A percentile compares a stretch with the other conserved stretches of the same genome.
phyloP scores from a whole-genome alignment of 2,797 vertebrate species.

The Ficedula albicollis region DNA sequence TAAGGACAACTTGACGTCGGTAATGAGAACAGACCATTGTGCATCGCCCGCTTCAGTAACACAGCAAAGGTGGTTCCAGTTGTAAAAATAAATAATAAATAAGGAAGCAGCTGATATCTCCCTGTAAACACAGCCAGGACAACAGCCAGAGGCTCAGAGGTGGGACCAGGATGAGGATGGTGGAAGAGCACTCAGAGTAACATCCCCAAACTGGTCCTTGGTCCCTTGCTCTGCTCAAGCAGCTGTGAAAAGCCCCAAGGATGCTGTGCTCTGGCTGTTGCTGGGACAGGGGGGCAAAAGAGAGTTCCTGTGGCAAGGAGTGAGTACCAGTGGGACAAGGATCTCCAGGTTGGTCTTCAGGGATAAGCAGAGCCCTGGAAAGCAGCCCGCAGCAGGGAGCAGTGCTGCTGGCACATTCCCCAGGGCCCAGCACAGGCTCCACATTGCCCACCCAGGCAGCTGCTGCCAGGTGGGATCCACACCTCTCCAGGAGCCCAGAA shows the following conservation, averaged over 20 bases:
- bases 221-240: background rate
- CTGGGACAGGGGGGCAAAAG: background rate
- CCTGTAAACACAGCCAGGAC: background rate
- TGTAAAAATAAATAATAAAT: slow-evolving; percentile 74
- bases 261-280: background rate
- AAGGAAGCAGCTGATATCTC: slow-evolving; percentile 38
- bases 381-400: background rate
- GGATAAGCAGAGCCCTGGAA: background rate
- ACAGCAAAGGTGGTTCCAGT: slow-evolving; percentile 60
- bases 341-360: background rate
- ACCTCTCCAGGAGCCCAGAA: background rate
- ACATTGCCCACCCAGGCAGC: accelerated
- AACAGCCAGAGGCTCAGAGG: slow-evolving; percentile 3
- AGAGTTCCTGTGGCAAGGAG: background rate
- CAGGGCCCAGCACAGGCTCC: background rate
- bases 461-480: background rate
- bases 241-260: background rate
- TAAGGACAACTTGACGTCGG: background rate
- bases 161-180: background rate
- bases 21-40: background rate
- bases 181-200: background rate
- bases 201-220: background rate
- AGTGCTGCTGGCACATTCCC: background rate
- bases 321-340: background rate
- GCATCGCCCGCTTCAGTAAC: background rate